These are phyloP conservation scores for Eristalis tenax DNA, from an alignment of 2,888 invertebrate genomes.

Conservation along the genomic window DNA sequence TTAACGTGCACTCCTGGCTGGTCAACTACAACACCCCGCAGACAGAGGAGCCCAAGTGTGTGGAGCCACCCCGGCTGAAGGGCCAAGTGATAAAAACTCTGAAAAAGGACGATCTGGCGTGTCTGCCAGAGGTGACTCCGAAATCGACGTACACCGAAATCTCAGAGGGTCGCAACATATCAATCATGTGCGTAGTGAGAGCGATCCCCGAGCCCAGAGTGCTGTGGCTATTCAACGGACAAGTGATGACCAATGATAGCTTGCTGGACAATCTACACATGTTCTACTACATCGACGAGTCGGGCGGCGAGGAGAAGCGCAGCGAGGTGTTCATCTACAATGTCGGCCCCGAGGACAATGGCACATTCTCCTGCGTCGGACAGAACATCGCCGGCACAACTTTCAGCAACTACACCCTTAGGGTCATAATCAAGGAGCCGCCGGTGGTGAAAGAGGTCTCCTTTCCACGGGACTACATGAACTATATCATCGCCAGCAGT, in stretches of 20 bases:
- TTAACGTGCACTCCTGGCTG: constrained; percentile 90
- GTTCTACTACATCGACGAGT: constrained; percentile 88
- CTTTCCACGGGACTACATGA: constrained; percentile 87
- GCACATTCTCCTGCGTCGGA: constrained; percentile 92
- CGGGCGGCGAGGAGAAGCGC: constrained; percentile 87
- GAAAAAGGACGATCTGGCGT: constrained; percentile 88
- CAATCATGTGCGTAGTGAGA: constrained; percentile 89
- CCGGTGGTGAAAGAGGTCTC: constrained; percentile 86
- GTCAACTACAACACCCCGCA: constrained; percentile 89
- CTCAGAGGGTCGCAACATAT: constrained; percentile 90
- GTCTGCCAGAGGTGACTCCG: constrained; percentile 89
- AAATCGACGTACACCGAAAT: constrained; percentile 89
- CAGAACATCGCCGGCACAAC: constrained; percentile 92
- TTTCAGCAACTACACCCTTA: constrained; percentile 90
- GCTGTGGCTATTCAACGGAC: constrained; percentile 92
- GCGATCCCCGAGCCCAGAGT: constrained; percentile 91
- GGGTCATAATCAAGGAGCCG: constrained; percentile 88
- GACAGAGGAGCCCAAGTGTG: constrained; percentile 89
- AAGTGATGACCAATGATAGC: constrained; percentile 89
- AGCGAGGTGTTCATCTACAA: constrained; percentile 91
- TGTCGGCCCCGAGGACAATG: constrained; percentile 90
- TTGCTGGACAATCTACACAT: constrained; percentile 86
- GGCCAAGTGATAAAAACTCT: constrained; percentile 87
- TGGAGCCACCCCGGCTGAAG: constrained; percentile 86
- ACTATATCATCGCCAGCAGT: constrained; percentile 86